Conservation (phyloP, 2,888 invertebrate species). For the Pantelozetes paolii region DNA sequence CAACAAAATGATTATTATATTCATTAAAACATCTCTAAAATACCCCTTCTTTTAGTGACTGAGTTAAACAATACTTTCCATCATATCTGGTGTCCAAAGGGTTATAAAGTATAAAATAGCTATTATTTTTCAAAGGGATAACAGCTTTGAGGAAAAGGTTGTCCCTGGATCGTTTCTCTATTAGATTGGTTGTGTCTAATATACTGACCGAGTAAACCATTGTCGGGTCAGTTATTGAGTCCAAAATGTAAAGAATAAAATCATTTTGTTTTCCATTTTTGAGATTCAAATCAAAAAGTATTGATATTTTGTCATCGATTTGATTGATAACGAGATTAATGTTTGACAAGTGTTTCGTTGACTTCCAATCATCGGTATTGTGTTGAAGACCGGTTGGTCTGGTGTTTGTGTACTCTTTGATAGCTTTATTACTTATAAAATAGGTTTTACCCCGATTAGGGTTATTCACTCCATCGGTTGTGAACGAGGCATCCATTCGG, state of each 20-base stretch:
- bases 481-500: neutral
- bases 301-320: too few species aligned
- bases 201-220: neutral
- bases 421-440: neutral
- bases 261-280: too few species aligned
- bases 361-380: too few species aligned
- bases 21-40: too few species aligned
- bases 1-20: too few species aligned
- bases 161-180: too few species aligned
- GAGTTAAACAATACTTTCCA: neutral
- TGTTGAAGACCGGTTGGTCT: neutral
- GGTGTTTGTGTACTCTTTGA: neutral
- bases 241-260: neutral
- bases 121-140: neutral
- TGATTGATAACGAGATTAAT: too few species aligned
- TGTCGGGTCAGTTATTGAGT: neutral
- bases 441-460: neutral
- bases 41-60: neutral
- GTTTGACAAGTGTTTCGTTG: too few species aligned
- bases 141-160: neutral
- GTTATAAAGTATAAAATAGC: neutral
- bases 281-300: too few species aligned
- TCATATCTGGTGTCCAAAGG: neutral
- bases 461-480: neutral
- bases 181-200: neutral